Conservation (phyloP, 2,113 vertebrate genomes). For the Pygoscelis adeliae region DNA sequence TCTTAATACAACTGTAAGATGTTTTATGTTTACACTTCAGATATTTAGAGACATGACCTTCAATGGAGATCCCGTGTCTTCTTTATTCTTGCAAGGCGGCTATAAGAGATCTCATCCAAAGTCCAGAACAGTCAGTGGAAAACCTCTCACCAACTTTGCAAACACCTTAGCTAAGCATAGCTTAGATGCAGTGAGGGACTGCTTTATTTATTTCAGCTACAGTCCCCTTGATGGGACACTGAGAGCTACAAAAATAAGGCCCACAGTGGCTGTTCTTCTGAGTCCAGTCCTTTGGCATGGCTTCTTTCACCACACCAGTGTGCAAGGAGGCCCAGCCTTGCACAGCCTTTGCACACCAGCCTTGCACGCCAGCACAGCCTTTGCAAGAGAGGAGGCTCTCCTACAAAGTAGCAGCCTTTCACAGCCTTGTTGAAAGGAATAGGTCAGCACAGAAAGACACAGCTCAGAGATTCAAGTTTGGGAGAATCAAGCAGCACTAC, state of each 20-base stretch:
- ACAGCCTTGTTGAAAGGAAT: background rate
- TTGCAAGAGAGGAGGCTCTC: background rate
- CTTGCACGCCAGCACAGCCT: background rate
- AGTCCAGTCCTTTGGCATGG: background rate
- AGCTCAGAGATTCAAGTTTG: background rate
- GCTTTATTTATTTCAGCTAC: background rate
- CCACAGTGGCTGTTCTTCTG: background rate
- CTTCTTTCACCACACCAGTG: background rate
- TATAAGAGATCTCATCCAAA: background rate
- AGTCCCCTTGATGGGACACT: background rate
- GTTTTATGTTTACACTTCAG: background rate
- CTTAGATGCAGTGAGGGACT: background rate
- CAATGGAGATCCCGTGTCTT: background rate
- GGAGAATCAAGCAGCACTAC: background rate
- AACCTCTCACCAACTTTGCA: background rate
- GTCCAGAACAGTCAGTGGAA: background rate
- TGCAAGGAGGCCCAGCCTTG: background rate
- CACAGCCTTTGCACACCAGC: background rate
- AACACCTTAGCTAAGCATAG: background rate
- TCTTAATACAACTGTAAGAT: background rate
- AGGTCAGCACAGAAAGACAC: background rate
- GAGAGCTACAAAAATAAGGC: background rate
- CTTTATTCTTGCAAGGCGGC: background rate
- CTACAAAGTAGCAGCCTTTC: background rate
- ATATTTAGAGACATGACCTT: accelerated